These are phyloP conservation scores for Bombus pascuorum DNA, from an alignment of 1,140 invertebrate genomes.

Conservation along the genomic window DNA sequence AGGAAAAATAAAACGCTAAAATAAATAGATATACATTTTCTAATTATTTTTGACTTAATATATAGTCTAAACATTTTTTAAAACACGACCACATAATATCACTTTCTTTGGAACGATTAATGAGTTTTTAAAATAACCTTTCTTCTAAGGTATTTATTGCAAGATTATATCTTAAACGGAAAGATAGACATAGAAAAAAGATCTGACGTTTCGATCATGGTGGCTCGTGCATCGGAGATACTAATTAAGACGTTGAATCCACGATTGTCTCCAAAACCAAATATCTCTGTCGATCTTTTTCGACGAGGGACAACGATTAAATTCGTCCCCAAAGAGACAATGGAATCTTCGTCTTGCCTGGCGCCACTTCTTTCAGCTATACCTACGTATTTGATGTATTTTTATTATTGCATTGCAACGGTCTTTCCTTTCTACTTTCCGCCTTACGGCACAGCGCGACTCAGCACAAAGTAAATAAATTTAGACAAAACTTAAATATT, in stretches of 20 bases:
- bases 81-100: too few relatives aligned
- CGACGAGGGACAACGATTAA: slow-evolving; percentile 62
- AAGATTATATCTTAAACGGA: slow-evolving; percentile 38
- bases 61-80: too few relatives aligned
- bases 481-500: too few relatives aligned
- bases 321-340: slow-evolving; percentile 53
- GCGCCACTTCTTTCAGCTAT: slow-evolving; percentile 35
- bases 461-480: too few relatives aligned
- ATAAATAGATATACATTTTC: too few relatives aligned
- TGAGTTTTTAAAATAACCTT: too few relatives aligned
- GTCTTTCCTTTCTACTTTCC: neutral
- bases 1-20: too few relatives aligned
- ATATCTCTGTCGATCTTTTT: slow-evolving; percentile 63
- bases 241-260: slow-evolving; percentile 73
- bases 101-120: too few relatives aligned
- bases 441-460: neutral
- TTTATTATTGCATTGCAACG: neutral
- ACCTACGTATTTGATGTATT: neutral
- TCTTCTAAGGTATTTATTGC: neutral
- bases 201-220: slow-evolving; percentile 48
- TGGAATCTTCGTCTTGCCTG: slow-evolving; percentile 36
- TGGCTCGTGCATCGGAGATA: slow-evolving; percentile 61
- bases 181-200: slow-evolving; percentile 1
- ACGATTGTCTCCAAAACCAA: slow-evolving; percentile 71
- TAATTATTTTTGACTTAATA: too few relatives aligned